Percentiles rank a stretch among this genome's conserved stretches.
Evolutionary conservation across 2,888 invertebrate genomes (phyloP).

Genomic region (Erebia aethiops): DNA sequence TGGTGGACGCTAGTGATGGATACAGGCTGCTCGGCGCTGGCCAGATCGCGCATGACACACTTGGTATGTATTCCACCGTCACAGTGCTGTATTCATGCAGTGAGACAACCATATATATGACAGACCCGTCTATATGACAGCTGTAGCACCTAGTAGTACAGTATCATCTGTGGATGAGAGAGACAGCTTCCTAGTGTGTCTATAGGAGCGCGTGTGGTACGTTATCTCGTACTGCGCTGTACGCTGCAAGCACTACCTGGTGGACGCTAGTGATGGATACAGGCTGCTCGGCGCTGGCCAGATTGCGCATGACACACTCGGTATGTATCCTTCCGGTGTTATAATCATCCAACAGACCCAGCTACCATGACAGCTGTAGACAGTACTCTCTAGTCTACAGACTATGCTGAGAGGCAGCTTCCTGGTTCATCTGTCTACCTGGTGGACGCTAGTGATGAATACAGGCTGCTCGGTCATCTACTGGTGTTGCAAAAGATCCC

Average conservation of each 20-base stretch:
- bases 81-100: not conserved
- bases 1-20: slow-evolving; percentile 84
- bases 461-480: slow-evolving; percentile 91
- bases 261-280: slow-evolving; percentile 85
- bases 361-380: no score
- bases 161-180: no score
- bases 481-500: no score
- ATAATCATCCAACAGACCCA: not conserved
- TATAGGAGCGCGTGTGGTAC: slow-evolving; percentile 92
- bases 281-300: slow-evolving; percentile 89
- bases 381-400: no score
- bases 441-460: slow-evolving; percentile 84
- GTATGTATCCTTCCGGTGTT: slow-evolving; percentile 40
- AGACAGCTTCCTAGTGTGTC: slow-evolving; percentile 89
- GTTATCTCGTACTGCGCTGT: slow-evolving; percentile 88
- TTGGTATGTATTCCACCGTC: slow-evolving; percentile 47
- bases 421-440: slow-evolving; percentile 90
- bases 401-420: slow-evolving; percentile 85
- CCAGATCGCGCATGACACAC: slow-evolving; percentile 84
- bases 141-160: no score
- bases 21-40: slow-evolving; percentile 90
- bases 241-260: slow-evolving; percentile 90
- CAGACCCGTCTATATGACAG: no score
- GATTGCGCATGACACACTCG: slow-evolving; percentile 81
- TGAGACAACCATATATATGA: no score